These are phyloP conservation scores for Neotoxoptera formosana DNA, from an alignment of 1,140 invertebrate genomes.

Conservation along the genomic window DNA sequence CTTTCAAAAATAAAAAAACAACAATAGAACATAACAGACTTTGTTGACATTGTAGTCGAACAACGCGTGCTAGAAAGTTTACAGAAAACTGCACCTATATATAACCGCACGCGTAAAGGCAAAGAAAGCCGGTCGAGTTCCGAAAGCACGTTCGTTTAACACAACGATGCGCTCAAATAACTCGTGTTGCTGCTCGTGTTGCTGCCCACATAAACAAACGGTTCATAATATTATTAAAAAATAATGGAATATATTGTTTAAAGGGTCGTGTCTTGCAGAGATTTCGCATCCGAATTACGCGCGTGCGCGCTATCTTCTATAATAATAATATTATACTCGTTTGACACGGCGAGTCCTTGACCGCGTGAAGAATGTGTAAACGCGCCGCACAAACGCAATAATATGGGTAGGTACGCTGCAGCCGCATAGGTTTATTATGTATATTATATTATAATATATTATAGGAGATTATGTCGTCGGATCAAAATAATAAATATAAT, in stretches of 20 bases:
- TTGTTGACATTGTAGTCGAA: background rate
- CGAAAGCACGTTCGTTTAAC: background rate
- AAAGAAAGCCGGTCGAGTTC: background rate
- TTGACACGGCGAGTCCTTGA: conserved; percentile 34
- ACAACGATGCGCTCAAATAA: background rate
- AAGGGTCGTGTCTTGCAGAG: background rate
- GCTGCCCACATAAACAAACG: background rate
- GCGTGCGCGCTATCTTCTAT: background rate
- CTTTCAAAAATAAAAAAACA: too few relatives aligned
- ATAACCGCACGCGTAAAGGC: background rate
- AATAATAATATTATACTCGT: background rate
- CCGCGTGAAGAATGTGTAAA: background rate
- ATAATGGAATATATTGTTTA: background rate
- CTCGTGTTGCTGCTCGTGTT: background rate
- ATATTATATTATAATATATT: background rate
- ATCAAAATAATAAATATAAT: background rate
- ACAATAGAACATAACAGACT: too few relatives aligned
- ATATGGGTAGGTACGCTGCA: background rate
- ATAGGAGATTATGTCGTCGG: background rate
- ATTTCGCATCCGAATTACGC: conserved; percentile 32
- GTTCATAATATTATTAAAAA: background rate
- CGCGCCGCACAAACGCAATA: background rate
- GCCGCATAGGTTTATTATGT: too few relatives aligned
- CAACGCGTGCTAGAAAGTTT: background rate
- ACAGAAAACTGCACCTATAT: background rate